Evolutionary conservation across 2,113 vertebrate genomes (phyloP).

Genomic region (Puma concolor): DNA sequence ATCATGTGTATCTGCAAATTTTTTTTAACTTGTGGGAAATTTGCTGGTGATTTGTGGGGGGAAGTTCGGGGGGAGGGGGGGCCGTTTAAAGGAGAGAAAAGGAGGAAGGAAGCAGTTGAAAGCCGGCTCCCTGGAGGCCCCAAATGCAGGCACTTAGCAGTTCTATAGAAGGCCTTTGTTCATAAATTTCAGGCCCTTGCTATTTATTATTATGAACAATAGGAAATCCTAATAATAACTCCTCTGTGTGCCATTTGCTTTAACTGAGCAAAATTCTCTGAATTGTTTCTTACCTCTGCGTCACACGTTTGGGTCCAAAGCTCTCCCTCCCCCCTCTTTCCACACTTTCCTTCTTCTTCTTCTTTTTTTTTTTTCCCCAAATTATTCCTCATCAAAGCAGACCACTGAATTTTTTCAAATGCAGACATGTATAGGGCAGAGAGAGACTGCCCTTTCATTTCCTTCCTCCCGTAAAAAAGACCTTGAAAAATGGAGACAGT

Average conservation of each 20-base stretch:
- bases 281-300: neutral
- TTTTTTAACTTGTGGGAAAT: slow-evolving; percentile 76
- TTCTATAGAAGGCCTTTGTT: slow-evolving; percentile 61
- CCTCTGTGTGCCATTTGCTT: neutral
- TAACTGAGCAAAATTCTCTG: neutral
- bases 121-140: slow-evolving; percentile 7
- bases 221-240: slow-evolving; percentile 65
- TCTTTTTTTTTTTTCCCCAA: neutral
- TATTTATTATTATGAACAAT: slow-evolving; percentile 55
- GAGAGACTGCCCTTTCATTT: neutral
- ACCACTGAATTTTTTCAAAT: neutral
- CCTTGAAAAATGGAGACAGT: accelerated
- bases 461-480: neutral
- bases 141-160: slow-evolving; percentile 14
- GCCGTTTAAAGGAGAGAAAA: slow-evolving; percentile 42
- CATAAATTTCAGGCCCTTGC: slow-evolving; percentile 26
- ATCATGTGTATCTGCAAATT: neutral
- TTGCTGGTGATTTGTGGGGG: slow-evolving; percentile 64
- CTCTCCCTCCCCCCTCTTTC: neutral
- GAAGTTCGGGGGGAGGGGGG: neutral
- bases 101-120: slow-evolving; percentile 69
- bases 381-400: slow-evolving; percentile 14
- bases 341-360: neutral
- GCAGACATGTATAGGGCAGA: neutral
- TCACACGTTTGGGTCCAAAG: neutral